These are phyloP conservation scores for Drosophila longiperda DNA, from an alignment of 2,888 invertebrate species.

Conservation along the genomic window DNA sequence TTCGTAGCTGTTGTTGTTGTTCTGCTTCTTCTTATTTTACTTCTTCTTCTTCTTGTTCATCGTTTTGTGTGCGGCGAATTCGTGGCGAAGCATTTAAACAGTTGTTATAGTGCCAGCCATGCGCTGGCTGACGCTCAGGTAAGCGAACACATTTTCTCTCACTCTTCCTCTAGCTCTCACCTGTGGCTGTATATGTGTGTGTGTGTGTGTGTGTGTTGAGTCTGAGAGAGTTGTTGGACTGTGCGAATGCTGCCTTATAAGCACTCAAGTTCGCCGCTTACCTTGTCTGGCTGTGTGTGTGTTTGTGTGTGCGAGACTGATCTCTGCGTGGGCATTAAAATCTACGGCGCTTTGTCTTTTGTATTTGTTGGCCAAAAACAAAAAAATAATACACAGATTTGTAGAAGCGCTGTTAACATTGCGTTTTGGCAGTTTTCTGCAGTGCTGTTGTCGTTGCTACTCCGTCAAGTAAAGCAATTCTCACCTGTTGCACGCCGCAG, in stretches of 20 bases:
- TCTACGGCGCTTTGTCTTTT: conserved; percentile 71
- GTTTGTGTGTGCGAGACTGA: conserved; percentile 38
- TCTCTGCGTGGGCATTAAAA: conserved; percentile 71
- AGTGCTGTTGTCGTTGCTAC: conserved; percentile 7
- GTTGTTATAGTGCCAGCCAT: conserved; percentile 40
- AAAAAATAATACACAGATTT: conserved; percentile 46
- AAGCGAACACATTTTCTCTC: conserved; percentile 33
- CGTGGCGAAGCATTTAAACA: conserved; percentile 43
- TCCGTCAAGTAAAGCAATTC: conserved; percentile 29
- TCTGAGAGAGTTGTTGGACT: conserved; percentile 40
- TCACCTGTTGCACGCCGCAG: conserved; percentile 71
- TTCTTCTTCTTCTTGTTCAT: conserved; percentile 7
- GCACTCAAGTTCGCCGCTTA: conserved; percentile 68
- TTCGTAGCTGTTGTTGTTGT: conserved; percentile 42
- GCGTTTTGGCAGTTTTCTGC: conserved; percentile 55
- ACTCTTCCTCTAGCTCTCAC: conserved; percentile 19
- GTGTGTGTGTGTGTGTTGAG: conserved; percentile 6
- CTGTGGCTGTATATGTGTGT: conserved; percentile 24
- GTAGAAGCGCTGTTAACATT: conserved; percentile 68
- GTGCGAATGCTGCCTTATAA: conserved; percentile 72
- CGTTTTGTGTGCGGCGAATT: conserved; percentile 63
- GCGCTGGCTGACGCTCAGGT: conserved; percentile 52
- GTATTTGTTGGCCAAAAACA: conserved; percentile 65
- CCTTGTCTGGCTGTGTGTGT: conserved; percentile 17
- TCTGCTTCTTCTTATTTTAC: conserved; percentile 13